Conservation (phyloP, 2,113 vertebrate species). For the Melanotaenia duboulayi region DNA sequence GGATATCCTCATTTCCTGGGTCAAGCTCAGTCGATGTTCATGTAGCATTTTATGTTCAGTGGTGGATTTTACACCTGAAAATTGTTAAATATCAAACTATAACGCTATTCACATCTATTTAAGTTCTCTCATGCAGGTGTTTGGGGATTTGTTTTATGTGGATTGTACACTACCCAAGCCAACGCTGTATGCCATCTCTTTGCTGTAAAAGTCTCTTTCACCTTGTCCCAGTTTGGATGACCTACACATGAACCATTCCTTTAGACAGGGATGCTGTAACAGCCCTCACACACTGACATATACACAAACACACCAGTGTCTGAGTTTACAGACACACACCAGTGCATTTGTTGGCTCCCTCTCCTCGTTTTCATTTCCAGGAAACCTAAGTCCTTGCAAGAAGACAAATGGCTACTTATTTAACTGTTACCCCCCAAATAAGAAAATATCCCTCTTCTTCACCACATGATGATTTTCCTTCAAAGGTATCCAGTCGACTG, state of each 20-base stretch:
- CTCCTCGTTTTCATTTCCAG: conserved; percentile 58
- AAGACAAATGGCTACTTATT: conserved; percentile 78
- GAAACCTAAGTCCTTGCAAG: conserved; percentile 71
- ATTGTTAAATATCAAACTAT: not conserved
- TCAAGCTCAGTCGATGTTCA: conserved; percentile 19
- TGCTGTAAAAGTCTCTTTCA: conserved; percentile 58
- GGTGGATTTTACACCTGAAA: not conserved
- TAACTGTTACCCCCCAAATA: conserved; percentile 75
- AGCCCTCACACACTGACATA: conserved; percentile 46
- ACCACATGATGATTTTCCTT: conserved; percentile 74
- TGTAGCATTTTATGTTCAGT: not conserved
- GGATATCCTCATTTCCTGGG: conserved; percentile 14
- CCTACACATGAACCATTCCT: conserved; percentile 55
- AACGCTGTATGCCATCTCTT: conserved; percentile 16
- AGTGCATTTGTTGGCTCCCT: conserved; percentile 67
- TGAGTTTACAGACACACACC: conserved; percentile 61
- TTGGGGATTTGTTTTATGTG: conserved; percentile 39
- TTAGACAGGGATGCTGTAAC: conserved; percentile 45
- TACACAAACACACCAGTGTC: conserved; percentile 50
- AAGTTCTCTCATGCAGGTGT: conserved; percentile 12
- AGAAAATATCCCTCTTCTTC: conserved; percentile 72
- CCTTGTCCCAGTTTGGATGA: conserved; percentile 67
- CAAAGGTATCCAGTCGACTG: conserved; percentile 68
- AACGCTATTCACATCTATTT: not conserved
- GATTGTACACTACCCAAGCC: conserved; percentile 15